These are phyloP conservation scores for Spilarctia lutea DNA, from an alignment of 2,888 invertebrate genomes.

Conservation along the genomic window DNA sequence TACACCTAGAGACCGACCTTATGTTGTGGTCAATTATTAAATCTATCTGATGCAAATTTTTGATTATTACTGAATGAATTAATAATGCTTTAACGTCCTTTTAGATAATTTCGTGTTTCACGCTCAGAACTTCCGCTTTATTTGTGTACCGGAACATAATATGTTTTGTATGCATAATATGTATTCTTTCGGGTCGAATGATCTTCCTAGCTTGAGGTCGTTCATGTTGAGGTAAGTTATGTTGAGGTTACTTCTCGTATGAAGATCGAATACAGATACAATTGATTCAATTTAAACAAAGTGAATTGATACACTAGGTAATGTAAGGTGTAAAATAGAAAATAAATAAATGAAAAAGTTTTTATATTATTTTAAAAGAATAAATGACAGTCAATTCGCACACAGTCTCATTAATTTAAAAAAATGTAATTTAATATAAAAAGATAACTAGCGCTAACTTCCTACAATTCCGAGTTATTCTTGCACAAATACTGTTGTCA, in stretches of 20 bases:
- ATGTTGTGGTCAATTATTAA: conserved; percentile 11
- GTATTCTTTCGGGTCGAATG: conserved; percentile 44
- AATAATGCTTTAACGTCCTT: conserved; percentile 43
- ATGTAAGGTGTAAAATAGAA: too few species aligned
- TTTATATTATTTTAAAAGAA: neutral
- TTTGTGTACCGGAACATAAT: conserved; percentile 45
- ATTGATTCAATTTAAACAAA: conserved; percentile 14
- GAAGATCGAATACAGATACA: conserved; percentile 36
- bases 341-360: too few species aligned
- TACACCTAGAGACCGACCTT: conserved; percentile 14
- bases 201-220: conserved; percentile 50
- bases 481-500: neutral
- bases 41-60: conserved; percentile 36
- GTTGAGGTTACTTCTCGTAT: conserved; percentile 40
- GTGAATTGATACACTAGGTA: neutral
- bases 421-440: neutral
- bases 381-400: too few species aligned
- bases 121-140: conserved; percentile 40
- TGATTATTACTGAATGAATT: conserved; percentile 27
- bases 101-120: conserved; percentile 35
- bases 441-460: neutral
- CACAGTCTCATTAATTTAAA: neutral
- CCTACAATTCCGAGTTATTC: neutral
- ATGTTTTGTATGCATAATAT: conserved; percentile 45
- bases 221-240: conserved; percentile 43